These are phyloP conservation scores for Leptodactylus fuscus DNA, from an alignment of 2,113 vertebrate genomes.

Conservation along the genomic window DNA sequence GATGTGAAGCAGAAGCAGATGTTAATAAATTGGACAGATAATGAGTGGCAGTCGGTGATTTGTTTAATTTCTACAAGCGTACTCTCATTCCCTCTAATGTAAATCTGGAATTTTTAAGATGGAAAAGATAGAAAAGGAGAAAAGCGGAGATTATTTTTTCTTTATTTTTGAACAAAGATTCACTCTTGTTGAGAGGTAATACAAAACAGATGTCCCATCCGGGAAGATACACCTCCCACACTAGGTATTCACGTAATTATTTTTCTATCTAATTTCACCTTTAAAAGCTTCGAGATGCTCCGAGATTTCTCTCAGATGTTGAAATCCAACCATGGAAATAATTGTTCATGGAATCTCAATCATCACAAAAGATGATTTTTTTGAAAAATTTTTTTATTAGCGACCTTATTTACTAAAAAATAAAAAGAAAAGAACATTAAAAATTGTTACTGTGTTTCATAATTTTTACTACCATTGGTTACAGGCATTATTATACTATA, in stretches of 20 bases:
- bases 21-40: constrained; percentile 51
- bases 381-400: constrained; percentile 4
- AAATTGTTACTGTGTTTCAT: too few species aligned
- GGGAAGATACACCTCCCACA: constrained; percentile 26
- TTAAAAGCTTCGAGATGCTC: constrained; percentile 27
- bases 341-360: constrained; percentile 18
- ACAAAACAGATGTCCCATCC: constrained; percentile 52
- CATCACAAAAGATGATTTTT: background rate
- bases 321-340: constrained; percentile 45
- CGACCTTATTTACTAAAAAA: too few species aligned
- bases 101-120: constrained; percentile 47
- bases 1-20: constrained; percentile 58
- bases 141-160: constrained; percentile 37
- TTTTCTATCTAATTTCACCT: constrained; percentile 59
- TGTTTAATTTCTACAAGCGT: constrained; percentile 52
- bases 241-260: constrained; percentile 53
- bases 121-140: constrained; percentile 23
- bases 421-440: background rate
- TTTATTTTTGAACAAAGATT: constrained; percentile 42
- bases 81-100: constrained; percentile 46
- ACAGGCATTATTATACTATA: too few species aligned
- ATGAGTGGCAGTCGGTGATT: constrained; percentile 46
- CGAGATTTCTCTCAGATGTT: constrained; percentile 37
- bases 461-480: too few species aligned
- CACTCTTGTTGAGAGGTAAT: constrained; percentile 43